Evolutionary conservation across 2,888 invertebrate genomes (phyloP).

Genomic region (Papilio gigon): DNA sequence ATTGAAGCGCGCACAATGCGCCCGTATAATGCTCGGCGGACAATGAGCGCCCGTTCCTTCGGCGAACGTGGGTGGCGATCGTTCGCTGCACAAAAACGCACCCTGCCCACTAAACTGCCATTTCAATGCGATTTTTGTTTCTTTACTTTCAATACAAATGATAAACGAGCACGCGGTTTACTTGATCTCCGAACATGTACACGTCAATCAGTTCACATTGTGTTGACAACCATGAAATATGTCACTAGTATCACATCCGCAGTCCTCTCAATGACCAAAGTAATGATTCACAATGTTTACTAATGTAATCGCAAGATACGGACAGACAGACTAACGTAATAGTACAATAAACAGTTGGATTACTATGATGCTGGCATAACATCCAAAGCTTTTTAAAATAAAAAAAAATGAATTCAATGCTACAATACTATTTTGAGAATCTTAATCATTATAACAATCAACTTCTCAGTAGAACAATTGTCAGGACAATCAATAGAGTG

Average conservation of each 20-base stretch:
- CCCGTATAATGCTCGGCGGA: slow-evolving; percentile 75
- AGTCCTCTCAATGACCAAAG: not conserved
- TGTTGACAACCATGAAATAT: slow-evolving; percentile 10
- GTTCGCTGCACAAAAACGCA: slow-evolving; percentile 67
- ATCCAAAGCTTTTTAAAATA: not conserved
- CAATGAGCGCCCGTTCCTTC: slow-evolving; percentile 70
- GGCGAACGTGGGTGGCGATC: slow-evolving; percentile 76
- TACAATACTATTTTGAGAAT: not conserved
- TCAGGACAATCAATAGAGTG: slow-evolving; percentile 15
- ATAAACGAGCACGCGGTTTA: slow-evolving; percentile 16
- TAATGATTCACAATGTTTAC: not conserved
- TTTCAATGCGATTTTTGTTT: slow-evolving; percentile 52
- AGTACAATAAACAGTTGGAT: not conserved
- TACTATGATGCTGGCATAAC: not conserved
- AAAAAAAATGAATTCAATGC: too few species aligned
- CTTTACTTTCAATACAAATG: slow-evolving; percentile 2
- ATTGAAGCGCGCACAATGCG: slow-evolving; percentile 80
- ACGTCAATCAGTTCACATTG: not conserved
- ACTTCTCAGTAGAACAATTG: slow-evolving; percentile 23
- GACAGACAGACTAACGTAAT: not conserved
- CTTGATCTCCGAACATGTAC: slow-evolving; percentile 1
- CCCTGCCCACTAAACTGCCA: slow-evolving; percentile 57
- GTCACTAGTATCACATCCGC: not conserved
- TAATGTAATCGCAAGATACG: not conserved
- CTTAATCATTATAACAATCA: not conserved